These are phyloP conservation scores for Agelastica alni DNA, from an alignment of 2,888 invertebrate genomes.

Conservation along the genomic window DNA sequence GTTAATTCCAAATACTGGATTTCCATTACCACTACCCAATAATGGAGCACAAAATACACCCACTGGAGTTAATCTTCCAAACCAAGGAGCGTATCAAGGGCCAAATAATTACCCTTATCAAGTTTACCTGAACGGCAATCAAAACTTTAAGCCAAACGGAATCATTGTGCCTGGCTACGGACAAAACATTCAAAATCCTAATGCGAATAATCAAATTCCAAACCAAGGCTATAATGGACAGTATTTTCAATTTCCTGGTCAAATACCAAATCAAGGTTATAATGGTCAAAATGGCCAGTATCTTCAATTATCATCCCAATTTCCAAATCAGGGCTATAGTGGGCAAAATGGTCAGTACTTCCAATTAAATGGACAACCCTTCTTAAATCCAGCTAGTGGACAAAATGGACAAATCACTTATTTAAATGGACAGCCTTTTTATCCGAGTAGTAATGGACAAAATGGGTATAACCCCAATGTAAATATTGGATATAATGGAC, in stretches of 20 bases:
- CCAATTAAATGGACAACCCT: too few relatives aligned
- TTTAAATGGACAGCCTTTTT: neutral
- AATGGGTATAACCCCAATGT: too few relatives aligned
- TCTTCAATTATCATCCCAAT: too few relatives aligned
- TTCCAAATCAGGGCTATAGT: neutral
- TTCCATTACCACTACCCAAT: too few relatives aligned
- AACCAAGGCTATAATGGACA: constrained; percentile 6
- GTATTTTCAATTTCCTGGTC: neutral
- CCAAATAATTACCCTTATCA: neutral
- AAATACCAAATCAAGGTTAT: neutral
- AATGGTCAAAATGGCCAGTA: neutral
- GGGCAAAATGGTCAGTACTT: too few relatives aligned
- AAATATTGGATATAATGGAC: too few relatives aligned
- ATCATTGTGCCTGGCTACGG: too few relatives aligned
- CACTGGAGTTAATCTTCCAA: neutral
- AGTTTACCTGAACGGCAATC: too few relatives aligned
- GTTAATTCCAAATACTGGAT: too few relatives aligned
- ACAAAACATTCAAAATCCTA: neutral
- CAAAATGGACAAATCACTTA: neutral
- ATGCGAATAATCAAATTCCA: neutral
- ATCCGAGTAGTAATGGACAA: neutral
- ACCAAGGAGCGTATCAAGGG: neutral
- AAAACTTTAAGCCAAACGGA: too few relatives aligned
- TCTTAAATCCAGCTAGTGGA: too few relatives aligned
- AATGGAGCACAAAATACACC: too few relatives aligned